These are phyloP conservation scores for Orthochromis indermauri DNA, from an alignment of 2,113 vertebrate genomes.

Conservation along the genomic window DNA sequence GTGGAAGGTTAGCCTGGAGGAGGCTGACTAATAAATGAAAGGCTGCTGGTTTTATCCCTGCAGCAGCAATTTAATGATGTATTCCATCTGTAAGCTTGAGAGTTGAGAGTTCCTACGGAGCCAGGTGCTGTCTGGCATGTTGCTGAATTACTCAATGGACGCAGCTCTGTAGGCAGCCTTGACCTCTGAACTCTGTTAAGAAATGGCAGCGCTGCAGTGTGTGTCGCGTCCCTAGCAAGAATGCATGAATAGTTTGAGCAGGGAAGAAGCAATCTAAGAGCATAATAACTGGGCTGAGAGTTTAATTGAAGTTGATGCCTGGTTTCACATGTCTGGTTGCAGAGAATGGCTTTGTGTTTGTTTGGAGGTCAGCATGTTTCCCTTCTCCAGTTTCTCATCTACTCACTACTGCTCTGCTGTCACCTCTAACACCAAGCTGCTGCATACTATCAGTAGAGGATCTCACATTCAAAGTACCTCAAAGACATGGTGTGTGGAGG, in stretches of 20 bases:
- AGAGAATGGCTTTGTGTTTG: background rate
- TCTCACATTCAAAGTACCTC: conserved; percentile 14
- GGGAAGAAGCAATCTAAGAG: background rate
- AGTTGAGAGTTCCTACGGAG: background rate
- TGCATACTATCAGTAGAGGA: background rate
- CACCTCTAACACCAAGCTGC: conserved; percentile 19
- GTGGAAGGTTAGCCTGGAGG: conserved; percentile 4
- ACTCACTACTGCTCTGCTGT: background rate
- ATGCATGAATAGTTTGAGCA: background rate
- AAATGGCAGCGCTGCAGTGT: background rate
- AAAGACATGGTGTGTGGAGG: conserved; percentile 29
- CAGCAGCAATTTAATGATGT: conserved; percentile 47
- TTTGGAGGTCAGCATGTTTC: background rate
- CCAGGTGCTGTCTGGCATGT: conserved; percentile 27
- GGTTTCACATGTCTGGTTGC: background rate
- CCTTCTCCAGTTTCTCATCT: background rate
- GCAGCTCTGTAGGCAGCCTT: conserved; percentile 9
- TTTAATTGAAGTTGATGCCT: conserved; percentile 41
- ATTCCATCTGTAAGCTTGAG: background rate
- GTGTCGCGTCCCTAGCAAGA: background rate
- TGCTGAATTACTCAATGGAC: background rate
- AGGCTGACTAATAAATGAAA: conserved; percentile 30
- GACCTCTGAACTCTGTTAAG: conserved; percentile 23
- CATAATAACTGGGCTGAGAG: background rate
- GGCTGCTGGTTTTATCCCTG: conserved; percentile 27